A percentile compares a stretch with the other conserved stretches of the same genome.
Evolutionary conservation across 2,888 invertebrate genomes (phyloP).

Genomic region (Colletes collaris): DNA sequence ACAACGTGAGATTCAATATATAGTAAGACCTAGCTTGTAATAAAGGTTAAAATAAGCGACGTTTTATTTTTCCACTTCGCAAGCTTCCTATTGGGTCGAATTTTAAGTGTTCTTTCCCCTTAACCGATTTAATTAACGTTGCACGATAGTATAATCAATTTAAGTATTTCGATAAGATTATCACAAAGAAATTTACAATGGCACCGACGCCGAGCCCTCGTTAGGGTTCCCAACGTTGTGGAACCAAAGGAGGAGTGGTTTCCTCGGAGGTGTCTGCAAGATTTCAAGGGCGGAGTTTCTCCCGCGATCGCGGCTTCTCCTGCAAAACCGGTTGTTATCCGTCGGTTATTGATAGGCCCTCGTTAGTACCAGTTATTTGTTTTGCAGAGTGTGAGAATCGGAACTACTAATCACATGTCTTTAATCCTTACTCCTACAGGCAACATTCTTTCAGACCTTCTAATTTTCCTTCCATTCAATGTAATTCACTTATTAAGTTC

Average conservation of each 20-base stretch:
- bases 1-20: no score
- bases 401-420: slow-evolving; percentile 66
- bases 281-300: slow-evolving; percentile 77
- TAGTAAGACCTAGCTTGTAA: no score
- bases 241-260: slow-evolving; percentile 53
- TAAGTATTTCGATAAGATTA: slow-evolving; percentile 18
- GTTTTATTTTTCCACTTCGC: no score
- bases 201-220: slow-evolving; percentile 50
- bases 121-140: no score
- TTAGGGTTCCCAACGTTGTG: slow-evolving; percentile 50
- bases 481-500: background rate
- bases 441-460: slow-evolving; percentile 25
- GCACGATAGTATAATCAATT: slow-evolving; percentile 1
- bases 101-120: background rate
- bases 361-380: slow-evolving; percentile 76
- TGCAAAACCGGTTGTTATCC: slow-evolving; percentile 79
- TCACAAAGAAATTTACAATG: slow-evolving; percentile 1
- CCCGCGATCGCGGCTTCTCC: slow-evolving; percentile 70
- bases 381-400: slow-evolving; percentile 77
- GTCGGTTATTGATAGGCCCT: slow-evolving; percentile 79
- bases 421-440: slow-evolving; percentile 28
- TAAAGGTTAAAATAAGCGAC: no score
- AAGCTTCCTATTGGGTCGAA: background rate
- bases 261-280: slow-evolving; percentile 65
- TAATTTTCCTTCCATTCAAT: slow-evolving; percentile 36